phyloP scores from a whole-genome alignment of 1,140 invertebrate species.

The Grapholita molesta region DNA sequence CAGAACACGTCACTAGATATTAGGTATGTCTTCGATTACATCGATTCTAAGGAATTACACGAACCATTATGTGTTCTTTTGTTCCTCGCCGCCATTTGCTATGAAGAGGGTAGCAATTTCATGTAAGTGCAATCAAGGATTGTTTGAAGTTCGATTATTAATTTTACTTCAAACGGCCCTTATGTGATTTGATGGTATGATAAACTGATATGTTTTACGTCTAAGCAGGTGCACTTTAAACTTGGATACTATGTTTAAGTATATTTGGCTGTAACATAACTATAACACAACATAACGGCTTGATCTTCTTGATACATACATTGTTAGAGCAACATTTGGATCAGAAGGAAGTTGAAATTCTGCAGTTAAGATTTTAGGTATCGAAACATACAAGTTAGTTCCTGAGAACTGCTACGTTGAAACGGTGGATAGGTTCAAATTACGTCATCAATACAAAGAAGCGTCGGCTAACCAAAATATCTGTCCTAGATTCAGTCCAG shows the following conservation, averaged over 20 bases:
- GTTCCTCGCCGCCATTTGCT: neutral
- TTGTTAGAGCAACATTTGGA: no score
- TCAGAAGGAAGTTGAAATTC: no score
- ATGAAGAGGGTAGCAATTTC: neutral
- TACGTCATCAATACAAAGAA: neutral
- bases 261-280: no score
- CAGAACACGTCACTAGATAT: neutral
- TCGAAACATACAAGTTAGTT: neutral
- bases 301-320: no score
- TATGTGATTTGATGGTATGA: neutral
- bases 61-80: neutral
- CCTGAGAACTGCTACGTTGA: neutral
- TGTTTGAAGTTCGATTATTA: neutral
- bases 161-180: neutral
- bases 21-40: neutral
- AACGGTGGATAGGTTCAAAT: neutral
- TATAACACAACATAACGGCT: no score
- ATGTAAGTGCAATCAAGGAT: neutral
- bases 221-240: neutral
- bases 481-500: conserved; percentile 61
- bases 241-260: no score
- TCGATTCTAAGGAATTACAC: neutral
- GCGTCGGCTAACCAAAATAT: conserved; percentile 49
- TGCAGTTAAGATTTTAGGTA: no score
- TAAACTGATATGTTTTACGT: neutral